phyloP scores from a whole-genome alignment of 2,797 vertebrate genomes.

The Tauraco hartlaubi region DNA sequence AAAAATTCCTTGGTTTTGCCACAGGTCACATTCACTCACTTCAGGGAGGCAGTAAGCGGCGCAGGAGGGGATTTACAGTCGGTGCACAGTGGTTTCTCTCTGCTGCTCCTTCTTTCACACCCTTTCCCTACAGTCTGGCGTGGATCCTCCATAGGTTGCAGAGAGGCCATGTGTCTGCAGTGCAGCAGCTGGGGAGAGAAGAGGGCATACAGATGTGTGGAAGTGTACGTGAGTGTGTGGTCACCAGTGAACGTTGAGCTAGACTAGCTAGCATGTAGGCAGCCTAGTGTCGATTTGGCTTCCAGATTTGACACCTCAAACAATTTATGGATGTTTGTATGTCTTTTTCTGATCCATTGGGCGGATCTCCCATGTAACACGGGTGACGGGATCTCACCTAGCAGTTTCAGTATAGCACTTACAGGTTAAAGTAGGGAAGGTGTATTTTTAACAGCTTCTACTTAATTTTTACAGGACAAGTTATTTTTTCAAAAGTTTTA shows the following conservation, averaged over 20 bases:
- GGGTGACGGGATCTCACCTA: neutral
- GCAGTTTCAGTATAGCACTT: rapidly evolving
- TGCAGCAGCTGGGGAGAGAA: neutral
- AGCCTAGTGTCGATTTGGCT: neutral
- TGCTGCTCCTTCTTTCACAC: neutral
- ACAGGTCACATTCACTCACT: neutral
- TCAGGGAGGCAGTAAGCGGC: neutral
- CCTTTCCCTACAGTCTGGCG: rapidly evolving
- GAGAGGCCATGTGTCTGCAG: neutral
- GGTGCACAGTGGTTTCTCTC: neutral
- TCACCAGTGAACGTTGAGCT: neutral
- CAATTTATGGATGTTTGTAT: neutral
- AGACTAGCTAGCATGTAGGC: neutral
- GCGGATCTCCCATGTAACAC: neutral
- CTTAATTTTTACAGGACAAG: neutral
- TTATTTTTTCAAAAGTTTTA: neutral
- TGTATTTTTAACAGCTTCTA: neutral
- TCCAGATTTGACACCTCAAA: neutral
- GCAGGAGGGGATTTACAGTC: rapidly evolving
- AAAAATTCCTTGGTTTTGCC: neutral
- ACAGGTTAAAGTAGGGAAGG: neutral
- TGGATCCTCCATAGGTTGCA: neutral
- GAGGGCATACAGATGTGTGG: rapidly evolving
- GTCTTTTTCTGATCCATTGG: neutral
- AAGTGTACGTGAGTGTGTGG: no score